A percentile compares a stretch with the other conserved stretches of the same genome.
phyloP scores from a whole-genome alignment of 2,113 vertebrate species.

The Campylomormyrus tamandua region DNA sequence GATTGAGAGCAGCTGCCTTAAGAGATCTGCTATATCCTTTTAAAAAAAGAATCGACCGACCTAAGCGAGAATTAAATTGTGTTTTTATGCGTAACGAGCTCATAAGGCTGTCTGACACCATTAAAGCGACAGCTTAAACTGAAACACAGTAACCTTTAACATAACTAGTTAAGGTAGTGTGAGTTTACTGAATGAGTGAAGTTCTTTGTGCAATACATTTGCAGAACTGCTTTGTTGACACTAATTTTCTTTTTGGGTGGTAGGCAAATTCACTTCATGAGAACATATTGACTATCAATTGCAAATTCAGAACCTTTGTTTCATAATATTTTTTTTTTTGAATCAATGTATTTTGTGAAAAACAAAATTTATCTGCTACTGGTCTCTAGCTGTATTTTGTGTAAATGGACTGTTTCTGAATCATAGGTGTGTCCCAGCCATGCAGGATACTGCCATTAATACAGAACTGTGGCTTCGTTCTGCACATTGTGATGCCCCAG shows the following conservation, averaged over 20 bases:
- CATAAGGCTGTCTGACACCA: background rate
- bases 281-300: background rate
- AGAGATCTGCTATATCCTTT: background rate
- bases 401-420: background rate
- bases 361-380: conserved; percentile 8
- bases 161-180: background rate
- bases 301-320: background rate
- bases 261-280: background rate
- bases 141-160: background rate
- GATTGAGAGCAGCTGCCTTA: background rate
- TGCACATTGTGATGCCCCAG: conserved; percentile 24
- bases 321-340: conserved; percentile 49
- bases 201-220: conserved; percentile 28
- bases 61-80: background rate
- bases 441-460: conserved; percentile 32
- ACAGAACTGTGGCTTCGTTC: conserved; percentile 20
- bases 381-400: background rate
- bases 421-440: conserved; percentile 16
- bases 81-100: background rate
- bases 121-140: background rate
- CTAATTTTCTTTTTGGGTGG: background rate
- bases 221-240: background rate
- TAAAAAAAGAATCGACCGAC: background rate
- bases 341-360: conserved; percentile 21
- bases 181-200: conserved; percentile 28